Base-by-base conservation (phyloP, 2,888 invertebrate genomes). In the Spodoptera picta region DNA sequence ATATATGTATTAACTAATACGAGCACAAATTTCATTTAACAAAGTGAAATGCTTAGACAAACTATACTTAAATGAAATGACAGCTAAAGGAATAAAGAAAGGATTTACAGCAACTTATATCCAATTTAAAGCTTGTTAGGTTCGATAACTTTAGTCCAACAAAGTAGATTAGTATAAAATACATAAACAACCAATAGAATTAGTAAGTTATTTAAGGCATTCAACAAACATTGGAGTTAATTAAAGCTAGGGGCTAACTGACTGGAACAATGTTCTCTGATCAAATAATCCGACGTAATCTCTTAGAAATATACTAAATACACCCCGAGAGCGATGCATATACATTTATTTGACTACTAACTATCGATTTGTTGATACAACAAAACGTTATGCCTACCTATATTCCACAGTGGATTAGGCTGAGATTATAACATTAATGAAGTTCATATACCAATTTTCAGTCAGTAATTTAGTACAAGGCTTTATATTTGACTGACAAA, bases 221-320 rank as follows among this genome's bases (percentile, higher is more conserved):
- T 68, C 14, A 24, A 46, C 46, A 59, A 69, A 47, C 41, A 71
- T 14, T 1, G 23, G 47, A 48, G 54, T 69, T 69, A 62, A 55
- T 68, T 44, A 62, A 57, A 57, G 10, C 19, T 48, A 36, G n/a
- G 41, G 41, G 47, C 27, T 19, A 14, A 51, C 23, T 58, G 44
- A 31, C 24, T 43, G 48, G 54, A 48, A 68, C 24, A 55, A 44
- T 43, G 47, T 14, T 44, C 7, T 4, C 23, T 54, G n/a, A 45
- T 57, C 19, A 55, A 71, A 62, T 62, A 56, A 66, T 11, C 60
- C 45, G 12, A 10, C 14, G 9, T 61, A 24, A 47, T 55, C 43
- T 46, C n/a, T 24, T 57, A 47, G n/a, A 73, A 60, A 54, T 47
- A 56, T 19, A 44, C n/a, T 41, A 4, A 9, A 23, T 52, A 6